Evolutionary conservation across 1,140 invertebrate species (phyloP), one percentile per base, ranked within the genome.

Genomic region (Triops cancriformis): DNA sequence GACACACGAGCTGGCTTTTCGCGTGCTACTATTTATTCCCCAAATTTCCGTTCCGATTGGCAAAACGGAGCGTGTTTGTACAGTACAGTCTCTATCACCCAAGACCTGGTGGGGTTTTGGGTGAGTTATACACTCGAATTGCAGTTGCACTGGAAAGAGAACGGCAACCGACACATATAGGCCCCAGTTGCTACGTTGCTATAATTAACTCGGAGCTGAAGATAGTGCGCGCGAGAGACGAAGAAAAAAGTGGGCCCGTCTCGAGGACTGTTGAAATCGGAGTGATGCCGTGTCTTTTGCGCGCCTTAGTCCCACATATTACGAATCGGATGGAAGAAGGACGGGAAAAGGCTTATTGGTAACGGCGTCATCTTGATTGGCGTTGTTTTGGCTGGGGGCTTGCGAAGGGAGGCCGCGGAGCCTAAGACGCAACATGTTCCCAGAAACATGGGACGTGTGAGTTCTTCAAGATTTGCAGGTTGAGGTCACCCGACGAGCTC

Each of bases 161-260:
- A 64, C 51, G 51, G 51, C 51, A 23, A 64, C 51, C 10, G 51
- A 64, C 51, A 64, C 51, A 18, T 37, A 37, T 23, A 64, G n/a
- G 51, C 51, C 51, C 14, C 23, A 64, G 51, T 23, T n/a, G 51
- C 23, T 23, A n/a, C 51, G 51, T 14, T 64, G 51, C 51, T 64
- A 64, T 64, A 64, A 64, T 64, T 64, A 64, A 64, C 51, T 64
- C 51, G 51, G 51, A 64, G 51, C 51, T 64, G 51, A 64, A 64
- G 45, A 64, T 64, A 64, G 45, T 12, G 45, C 23, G 5, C 23
- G 45, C 45, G 45, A 37, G 45, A 64, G 51, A 64, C 51, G 51
- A 64, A 64, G 51, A 64, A 64, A 64, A n/a, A 23, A 64, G 10
- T 64, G 1, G 9, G 2, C 51, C 23, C n/a, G 23, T 64, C 23